These are phyloP conservation scores for Zaprionus vittiger DNA, from an alignment of 1,140 invertebrate genomes.

Conservation along the genomic window DNA sequence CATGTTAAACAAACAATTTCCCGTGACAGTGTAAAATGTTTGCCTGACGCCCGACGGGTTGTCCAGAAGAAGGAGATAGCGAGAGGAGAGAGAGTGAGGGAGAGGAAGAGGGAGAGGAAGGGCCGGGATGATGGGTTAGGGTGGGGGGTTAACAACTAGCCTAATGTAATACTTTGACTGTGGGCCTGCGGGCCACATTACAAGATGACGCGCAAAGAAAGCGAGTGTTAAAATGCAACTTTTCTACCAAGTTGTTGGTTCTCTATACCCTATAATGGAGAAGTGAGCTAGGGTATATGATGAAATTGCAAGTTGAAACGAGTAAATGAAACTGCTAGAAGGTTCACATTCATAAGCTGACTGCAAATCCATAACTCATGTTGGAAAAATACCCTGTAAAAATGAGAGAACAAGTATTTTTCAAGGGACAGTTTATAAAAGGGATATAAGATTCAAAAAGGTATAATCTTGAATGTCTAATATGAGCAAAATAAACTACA, in stretches of 20 bases:
- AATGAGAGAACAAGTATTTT: no score
- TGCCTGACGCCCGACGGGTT: conserved; percentile 13
- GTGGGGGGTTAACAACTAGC: conserved; percentile 1
- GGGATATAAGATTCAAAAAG: no score
- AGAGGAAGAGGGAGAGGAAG: background rate
- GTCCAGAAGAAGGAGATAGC: background rate
- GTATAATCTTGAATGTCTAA: no score
- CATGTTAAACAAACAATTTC: conserved; percentile 82
- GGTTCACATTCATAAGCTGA: no score
- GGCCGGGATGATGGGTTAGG: background rate
- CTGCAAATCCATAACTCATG: no score
- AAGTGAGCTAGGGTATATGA: background rate
- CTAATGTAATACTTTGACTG: conserved; percentile 49
- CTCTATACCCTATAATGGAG: conserved; percentile 16
- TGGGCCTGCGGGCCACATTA: conserved; percentile 52
- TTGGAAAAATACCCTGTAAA: no score
- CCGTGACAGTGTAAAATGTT: conserved; percentile 80
- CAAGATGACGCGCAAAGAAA: conserved; percentile 78
- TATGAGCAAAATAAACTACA: no score
- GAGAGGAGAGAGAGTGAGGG: background rate
- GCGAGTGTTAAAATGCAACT: conserved; percentile 78
- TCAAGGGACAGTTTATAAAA: no score
- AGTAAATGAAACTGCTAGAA: no score
- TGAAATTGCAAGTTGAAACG: no score
- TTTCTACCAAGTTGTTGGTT: conserved; percentile 58